Conservation (phyloP, 23 tunicate genomes). For the Aplidium turbinatum region DNA sequence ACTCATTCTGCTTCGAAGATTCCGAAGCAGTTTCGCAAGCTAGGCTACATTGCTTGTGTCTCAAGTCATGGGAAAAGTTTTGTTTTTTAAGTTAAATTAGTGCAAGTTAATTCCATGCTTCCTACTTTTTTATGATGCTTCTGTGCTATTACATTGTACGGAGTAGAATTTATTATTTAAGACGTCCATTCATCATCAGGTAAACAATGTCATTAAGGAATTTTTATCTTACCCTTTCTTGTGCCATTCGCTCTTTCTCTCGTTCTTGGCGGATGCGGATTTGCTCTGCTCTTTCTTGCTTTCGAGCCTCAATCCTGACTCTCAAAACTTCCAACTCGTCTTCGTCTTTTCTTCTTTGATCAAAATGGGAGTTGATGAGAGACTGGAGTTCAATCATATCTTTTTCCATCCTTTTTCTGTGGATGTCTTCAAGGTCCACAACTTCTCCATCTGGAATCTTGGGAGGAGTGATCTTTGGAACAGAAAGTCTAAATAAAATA, state of each 20-base stretch:
- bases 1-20: too few relatives aligned
- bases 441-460: constrained; percentile 89
- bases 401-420: constrained; percentile 87
- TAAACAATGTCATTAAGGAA: too few relatives aligned
- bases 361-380: constrained; percentile 85
- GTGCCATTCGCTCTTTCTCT: constrained; percentile 92
- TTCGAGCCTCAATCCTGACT: constrained; percentile 71
- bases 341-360: constrained; percentile 86
- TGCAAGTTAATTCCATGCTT: too few relatives aligned
- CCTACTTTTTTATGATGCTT: too few relatives aligned
- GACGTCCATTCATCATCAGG: too few relatives aligned
- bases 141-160: too few relatives aligned
- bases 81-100: too few relatives aligned
- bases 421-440: constrained; percentile 85
- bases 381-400: constrained; percentile 80
- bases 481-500: constrained; percentile 53
- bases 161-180: too few relatives aligned
- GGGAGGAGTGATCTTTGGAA: constrained; percentile 83
- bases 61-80: too few relatives aligned
- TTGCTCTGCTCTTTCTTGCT: constrained; percentile 72
- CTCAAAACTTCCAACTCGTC: constrained; percentile 70
- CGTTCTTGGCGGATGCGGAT: constrained; percentile 74
- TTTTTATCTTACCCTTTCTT: constrained; percentile 63
- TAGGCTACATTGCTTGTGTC: too few relatives aligned
- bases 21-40: too few relatives aligned